These are phyloP conservation scores for Clarias macrocephalus DNA, from an alignment of 2,113 vertebrate species.

Conservation along the genomic window DNA sequence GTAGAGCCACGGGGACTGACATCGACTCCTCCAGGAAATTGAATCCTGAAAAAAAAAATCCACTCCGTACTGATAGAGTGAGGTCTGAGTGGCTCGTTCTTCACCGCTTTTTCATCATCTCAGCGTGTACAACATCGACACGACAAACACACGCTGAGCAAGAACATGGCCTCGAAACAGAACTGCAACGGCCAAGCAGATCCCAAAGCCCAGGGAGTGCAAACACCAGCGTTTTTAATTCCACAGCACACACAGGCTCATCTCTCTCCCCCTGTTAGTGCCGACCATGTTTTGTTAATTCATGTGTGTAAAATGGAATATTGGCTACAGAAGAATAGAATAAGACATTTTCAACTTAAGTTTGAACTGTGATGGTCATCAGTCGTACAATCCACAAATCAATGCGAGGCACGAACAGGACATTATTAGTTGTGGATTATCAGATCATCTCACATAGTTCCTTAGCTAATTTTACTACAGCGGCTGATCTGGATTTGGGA, in stretches of 20 bases:
- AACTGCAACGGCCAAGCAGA: neutral
- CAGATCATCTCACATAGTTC: too few relatives aligned
- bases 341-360: neutral
- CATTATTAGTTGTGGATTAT: too few relatives aligned
- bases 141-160: neutral
- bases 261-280: neutral
- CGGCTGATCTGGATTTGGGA: too few relatives aligned
- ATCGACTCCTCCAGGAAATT: constrained; percentile 11
- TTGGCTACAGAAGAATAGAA: too few relatives aligned
- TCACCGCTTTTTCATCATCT: neutral
- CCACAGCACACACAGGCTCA: too few relatives aligned
- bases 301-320: too few relatives aligned
- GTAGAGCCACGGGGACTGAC: neutral
- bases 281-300: neutral
- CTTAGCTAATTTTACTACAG: too few relatives aligned
- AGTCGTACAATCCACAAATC: too few relatives aligned
- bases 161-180: neutral
- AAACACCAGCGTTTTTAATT: too few relatives aligned
- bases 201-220: neutral
- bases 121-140: neutral
- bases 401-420: too few relatives aligned
- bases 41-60: neutral
- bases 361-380: neutral
- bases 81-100: neutral
- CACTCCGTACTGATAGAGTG: neutral